Conservation (phyloP, 1,140 invertebrate genomes). For the Lethrus apterus region DNA sequence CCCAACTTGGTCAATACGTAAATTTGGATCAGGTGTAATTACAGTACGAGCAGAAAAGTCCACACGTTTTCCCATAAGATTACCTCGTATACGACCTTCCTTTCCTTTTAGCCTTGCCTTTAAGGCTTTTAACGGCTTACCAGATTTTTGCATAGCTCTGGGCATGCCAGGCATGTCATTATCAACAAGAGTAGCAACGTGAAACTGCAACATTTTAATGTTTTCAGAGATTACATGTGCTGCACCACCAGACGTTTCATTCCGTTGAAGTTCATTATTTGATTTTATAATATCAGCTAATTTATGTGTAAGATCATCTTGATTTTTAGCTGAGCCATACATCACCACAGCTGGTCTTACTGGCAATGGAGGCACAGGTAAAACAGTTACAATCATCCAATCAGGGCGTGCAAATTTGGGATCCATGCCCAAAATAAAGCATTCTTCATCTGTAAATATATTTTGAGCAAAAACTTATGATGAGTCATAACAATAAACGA, state of each 20-base stretch:
- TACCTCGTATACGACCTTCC: conserved; percentile 96
- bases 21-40: conserved; percentile 98
- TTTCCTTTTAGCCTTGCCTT: conserved; percentile 89
- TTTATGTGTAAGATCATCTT: conserved; percentile 99
- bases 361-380: conserved; percentile 93
- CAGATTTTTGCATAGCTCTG: conserved; percentile 96
- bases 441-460: conserved; percentile 80
- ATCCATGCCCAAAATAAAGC: conserved; percentile 92
- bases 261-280: conserved; percentile 93
- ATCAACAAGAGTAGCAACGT: conserved; percentile 95
- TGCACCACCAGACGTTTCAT: conserved; percentile 93
- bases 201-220: conserved; percentile 97
- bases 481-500: too few relatives aligned
- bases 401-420: conserved; percentile 93
- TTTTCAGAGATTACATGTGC: conserved; percentile 96
- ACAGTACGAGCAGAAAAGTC: conserved; percentile 99
- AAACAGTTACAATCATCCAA: conserved; percentile 98
- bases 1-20: conserved; percentile 97
- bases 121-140: conserved; percentile 95
- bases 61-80: conserved; percentile 99
- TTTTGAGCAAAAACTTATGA: neutral
- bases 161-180: conserved; percentile 99
- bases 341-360: conserved; percentile 96
- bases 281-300: conserved; percentile 97
- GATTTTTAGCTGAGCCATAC: conserved; percentile 97